A percentile compares a stretch with the other conserved stretches of the same genome.
These are phyloP conservation scores for Lochmaea capreae DNA, from an alignment of 2,888 invertebrate species.

Conservation along the genomic window DNA sequence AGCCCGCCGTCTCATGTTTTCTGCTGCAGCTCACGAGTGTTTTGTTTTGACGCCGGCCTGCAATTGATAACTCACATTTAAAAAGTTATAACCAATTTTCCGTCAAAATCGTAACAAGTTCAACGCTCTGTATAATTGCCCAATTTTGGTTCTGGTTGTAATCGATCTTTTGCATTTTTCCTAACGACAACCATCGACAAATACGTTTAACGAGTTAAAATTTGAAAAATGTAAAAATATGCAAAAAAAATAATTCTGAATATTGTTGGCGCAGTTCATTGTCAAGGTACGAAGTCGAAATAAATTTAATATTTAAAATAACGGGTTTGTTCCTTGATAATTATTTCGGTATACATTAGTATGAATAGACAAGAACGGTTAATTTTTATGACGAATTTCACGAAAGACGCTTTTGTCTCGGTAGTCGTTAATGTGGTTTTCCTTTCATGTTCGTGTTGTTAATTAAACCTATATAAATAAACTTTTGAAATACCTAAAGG, in stretches of 20 bases:
- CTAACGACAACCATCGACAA: too few relatives aligned
- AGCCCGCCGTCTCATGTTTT: too few relatives aligned
- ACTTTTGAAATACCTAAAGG: background rate
- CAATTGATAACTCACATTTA: too few relatives aligned
- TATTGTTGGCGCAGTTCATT: background rate
- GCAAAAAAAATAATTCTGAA: background rate
- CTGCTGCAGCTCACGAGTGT: too few relatives aligned
- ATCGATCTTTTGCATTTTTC: too few relatives aligned
- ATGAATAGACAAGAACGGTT: constrained; percentile 4
- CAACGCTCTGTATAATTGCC: too few relatives aligned
- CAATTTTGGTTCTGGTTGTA: too few relatives aligned
- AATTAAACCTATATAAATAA: background rate
- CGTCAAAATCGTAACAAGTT: too few relatives aligned
- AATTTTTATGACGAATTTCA: constrained; percentile 8
- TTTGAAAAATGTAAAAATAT: constrained; percentile 2
- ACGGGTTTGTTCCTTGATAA: constrained; percentile 7
- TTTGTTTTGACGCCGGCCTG: too few relatives aligned
- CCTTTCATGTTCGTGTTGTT: background rate
- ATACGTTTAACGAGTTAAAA: too few relatives aligned
- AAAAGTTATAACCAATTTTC: too few relatives aligned
- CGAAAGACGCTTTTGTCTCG: background rate
- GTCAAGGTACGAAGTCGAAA: constrained; percentile 7
- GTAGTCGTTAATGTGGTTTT: background rate
- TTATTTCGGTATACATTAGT: constrained; percentile 8
- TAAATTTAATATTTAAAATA: background rate